Percentiles rank a stretch among this genome's conserved stretches.
phyloP scores from a whole-genome alignment of 2,797 vertebrate genomes.

The Chiroxiphia lanceolata region DNA sequence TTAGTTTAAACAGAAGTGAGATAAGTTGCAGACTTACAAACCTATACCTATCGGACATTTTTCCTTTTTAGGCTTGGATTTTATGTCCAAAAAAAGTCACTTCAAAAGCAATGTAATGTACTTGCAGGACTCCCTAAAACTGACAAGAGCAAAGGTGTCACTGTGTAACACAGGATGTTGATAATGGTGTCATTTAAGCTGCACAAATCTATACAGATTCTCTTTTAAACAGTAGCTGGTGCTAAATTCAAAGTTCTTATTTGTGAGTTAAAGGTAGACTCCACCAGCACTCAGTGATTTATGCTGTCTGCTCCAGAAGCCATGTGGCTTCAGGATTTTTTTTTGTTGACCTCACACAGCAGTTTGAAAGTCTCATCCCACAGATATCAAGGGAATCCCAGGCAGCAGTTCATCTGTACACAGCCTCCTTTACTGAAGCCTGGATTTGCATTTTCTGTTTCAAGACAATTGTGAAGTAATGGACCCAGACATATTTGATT shows the following conservation, averaged over 20 bases:
- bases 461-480: neutral
- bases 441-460: neutral
- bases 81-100: neutral
- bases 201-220: neutral
- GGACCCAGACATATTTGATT: conserved; percentile 39
- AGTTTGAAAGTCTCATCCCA: neutral
- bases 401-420: neutral
- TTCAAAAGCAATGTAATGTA: neutral
- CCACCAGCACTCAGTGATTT: neutral
- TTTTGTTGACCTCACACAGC: neutral
- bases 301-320: neutral
- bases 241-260: neutral
- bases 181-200: neutral
- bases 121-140: neutral
- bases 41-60: neutral
- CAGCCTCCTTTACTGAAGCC: neutral
- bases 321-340: neutral
- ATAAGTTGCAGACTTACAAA: neutral
- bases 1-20: neutral
- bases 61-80: neutral
- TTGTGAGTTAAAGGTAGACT: neutral
- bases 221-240: neutral
- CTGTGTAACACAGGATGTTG: neutral
- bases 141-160: neutral
- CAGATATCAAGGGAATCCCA: neutral